These are phyloP conservation scores for Nothocercus julius DNA, from an alignment of 2,113 vertebrate genomes.

Conservation along the genomic window DNA sequence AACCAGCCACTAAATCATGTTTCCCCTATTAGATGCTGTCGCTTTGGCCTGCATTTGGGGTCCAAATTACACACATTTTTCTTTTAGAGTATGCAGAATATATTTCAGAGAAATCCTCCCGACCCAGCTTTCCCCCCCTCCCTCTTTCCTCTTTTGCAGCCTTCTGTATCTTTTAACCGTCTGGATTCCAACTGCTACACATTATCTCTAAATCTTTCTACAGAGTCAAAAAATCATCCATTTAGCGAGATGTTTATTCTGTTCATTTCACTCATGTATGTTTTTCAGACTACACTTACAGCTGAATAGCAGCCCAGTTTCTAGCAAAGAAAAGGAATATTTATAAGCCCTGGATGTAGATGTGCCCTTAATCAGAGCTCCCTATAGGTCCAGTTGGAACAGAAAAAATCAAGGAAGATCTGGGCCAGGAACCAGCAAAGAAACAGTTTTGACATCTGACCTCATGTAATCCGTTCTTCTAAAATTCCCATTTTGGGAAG, in stretches of 20 bases:
- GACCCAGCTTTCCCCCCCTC: background rate
- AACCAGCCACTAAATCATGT: constrained; percentile 79
- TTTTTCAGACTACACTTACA: constrained; percentile 26
- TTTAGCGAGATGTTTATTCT: constrained; percentile 44
- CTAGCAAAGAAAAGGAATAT: constrained; percentile 14
- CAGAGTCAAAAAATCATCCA: constrained; percentile 5
- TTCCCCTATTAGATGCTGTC: constrained; percentile 74
- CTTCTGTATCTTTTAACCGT: background rate
- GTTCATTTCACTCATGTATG: background rate
- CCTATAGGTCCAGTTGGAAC: background rate
- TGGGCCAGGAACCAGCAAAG: background rate
- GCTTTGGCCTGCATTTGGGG: constrained; percentile 70
- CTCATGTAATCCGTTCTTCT: background rate
- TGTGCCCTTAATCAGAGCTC: background rate
- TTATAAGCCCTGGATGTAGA: background rate
- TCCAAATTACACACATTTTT: constrained; percentile 79
- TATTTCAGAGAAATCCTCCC: constrained; percentile 66
- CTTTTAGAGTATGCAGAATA: constrained; percentile 73
- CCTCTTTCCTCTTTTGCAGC: background rate
- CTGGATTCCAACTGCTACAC: constrained; percentile 18
- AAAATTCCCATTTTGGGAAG: background rate
- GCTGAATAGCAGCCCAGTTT: constrained; percentile 27
- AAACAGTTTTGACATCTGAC: background rate
- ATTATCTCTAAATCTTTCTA: constrained; percentile 56
- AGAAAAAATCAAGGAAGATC: background rate